Base-by-base conservation (phyloP, 2,797 vertebrate species). In the Carapus acus region DNA sequence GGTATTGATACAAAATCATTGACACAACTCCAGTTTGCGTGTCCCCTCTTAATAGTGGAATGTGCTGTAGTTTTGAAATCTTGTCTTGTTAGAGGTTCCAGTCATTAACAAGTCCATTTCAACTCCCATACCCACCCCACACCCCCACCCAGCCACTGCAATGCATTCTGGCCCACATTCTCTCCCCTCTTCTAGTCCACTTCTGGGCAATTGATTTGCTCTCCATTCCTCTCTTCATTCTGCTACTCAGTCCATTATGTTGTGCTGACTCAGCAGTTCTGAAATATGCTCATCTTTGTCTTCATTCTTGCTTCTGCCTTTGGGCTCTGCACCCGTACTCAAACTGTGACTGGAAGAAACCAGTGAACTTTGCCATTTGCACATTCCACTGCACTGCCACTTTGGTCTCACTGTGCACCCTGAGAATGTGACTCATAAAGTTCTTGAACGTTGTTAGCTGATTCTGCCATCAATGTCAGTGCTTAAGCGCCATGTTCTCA, bases 181-280 rank as follows among this genome's bases (percentile, higher is more conserved):
- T 49, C 62, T 42, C 40, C 24, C 49, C 23, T 31, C 41, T 42
- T 62, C 45, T 61, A 68, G 77, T 76, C 81, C 65, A 76, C 44
- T 68, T 76, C 76, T 67, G 36, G 43, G 52, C 47, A 64, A 83
- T 76, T 81, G 78, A 83, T 85, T 68, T 72, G 66, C 48, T 54
- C 60, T 61, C 76, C 53, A 34, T 36, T 50, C 59, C 19, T 48
- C 51, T 58, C 9, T 56, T 54, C 39, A 60, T 67, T 36, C 71
- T 76, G 74, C 27, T 58, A 73, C 63, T 22, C 22, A 53, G 56
- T 82, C 76, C 83, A 86, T 85, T 85, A 86, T 41, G 68, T 60
- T 69, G 38, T 82, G 82, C 77, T 58, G 62, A 76, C 60, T 86
- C 83, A 84, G 79, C 83, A 86, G 45, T 62, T 71, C 23, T 65